A percentile compares a stretch with the other conserved stretches of the same genome.
Evolutionary conservation across 1,140 invertebrate species (phyloP).

Genomic region (Phymorhynchus buccinoides): DNA sequence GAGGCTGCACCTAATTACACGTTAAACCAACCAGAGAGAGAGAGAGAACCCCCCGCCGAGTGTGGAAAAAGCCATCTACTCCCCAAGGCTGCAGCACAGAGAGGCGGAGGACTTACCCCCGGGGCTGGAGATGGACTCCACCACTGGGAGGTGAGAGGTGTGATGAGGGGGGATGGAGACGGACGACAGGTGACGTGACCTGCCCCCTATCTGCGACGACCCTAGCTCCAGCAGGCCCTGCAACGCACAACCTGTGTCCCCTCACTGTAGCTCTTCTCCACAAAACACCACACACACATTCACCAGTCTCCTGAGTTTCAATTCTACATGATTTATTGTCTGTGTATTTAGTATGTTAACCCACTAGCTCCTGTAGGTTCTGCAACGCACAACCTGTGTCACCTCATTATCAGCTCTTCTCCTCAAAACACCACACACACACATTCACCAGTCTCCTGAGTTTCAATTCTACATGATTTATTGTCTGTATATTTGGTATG

Average conservation of each 20-base stretch:
- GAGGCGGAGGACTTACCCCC: slow-evolving; percentile 2
- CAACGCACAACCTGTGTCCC: background rate
- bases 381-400: background rate
- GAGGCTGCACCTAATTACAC: too few species aligned
- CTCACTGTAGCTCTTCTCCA: too few species aligned
- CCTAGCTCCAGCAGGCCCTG: slow-evolving; percentile 13
- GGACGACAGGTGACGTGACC: slow-evolving; percentile 12
- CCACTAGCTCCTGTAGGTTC: background rate
- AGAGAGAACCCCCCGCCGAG: background rate
- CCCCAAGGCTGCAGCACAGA: background rate
- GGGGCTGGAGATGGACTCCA: slow-evolving; percentile 45
- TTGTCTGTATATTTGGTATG: background rate
- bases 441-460: too few species aligned
- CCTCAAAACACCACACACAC: too few species aligned
- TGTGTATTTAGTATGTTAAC: too few species aligned
- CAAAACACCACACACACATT: too few species aligned
- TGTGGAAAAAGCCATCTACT: background rate
- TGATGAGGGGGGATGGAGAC: slow-evolving; percentile 19
- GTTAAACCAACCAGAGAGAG: background rate
- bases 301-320: too few species aligned
- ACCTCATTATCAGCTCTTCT: too few species aligned
- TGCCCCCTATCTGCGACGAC: background rate
- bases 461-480: too few species aligned
- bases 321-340: too few species aligned
- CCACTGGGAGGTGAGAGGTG: slow-evolving; percentile 29